Evolutionary conservation across 2,797 vertebrate species (phyloP), one percentile per base, ranked within the genome.

Genomic region (Aplochiton taeniatus): DNA sequence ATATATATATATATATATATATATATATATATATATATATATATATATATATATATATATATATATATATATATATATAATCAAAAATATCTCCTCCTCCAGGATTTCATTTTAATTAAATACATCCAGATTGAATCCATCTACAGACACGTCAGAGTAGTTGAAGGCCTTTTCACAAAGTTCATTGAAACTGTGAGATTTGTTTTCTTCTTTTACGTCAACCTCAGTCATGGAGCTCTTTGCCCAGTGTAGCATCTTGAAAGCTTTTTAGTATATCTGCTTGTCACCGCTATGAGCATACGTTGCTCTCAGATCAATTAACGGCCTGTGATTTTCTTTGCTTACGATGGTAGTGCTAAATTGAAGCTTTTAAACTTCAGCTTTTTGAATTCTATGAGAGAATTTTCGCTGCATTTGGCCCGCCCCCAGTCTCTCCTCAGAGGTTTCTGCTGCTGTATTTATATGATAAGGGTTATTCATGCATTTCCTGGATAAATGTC

Each of bases 401-500:
- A 20, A 59, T 52, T 19, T 58, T 51, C 45, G 65, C 54, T 71
- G 46, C 46, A 63, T 44, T 49, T 44, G 9, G 0, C 12, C 56
- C 20, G 0, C 12, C 56, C 20, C 43, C 66, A 53, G 44, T 42
- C 49, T 44, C 55, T 49, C 59, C 73, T 73, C 18, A 47, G 20
- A 45, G 20, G 20, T 69, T 83, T 73, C 75, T 82, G 83, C 88
- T 90, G 85, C 87, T 88, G 66, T 89, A 77, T 83, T 78, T 77
- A 76, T 71, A 62, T 61, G n/a, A n/a, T n/a, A n/a, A 31, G 55
- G 41, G 54, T n/a, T 76, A 43, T 4, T 68, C 11, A 31, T 58
- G 65, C 68, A 77, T 74, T 66, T 73, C 65, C 65, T 58, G 31
- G 73, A 76, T 74, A 57, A 69, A 65, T 73, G 72, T 58, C 48